Percentiles rank a stretch among this genome's conserved stretches.
Evolutionary conservation across 2,113 vertebrate genomes (phyloP).

Genomic region (Pterocles orientalis): DNA sequence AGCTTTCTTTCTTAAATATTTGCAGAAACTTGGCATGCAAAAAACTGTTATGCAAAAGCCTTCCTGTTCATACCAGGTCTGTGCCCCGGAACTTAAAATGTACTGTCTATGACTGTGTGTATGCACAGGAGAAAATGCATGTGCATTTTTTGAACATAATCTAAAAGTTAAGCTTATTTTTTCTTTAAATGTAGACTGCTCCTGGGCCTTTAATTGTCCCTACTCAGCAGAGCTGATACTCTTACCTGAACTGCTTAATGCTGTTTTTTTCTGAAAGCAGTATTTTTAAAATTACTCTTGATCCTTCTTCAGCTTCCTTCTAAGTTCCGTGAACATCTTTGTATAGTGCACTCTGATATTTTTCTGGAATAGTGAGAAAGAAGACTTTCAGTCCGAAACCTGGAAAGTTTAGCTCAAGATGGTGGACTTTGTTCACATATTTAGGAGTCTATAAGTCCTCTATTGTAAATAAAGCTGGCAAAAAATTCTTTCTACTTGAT

Average conservation of each 20-base stretch:
- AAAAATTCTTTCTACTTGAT: background rate
- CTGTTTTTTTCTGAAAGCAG: background rate
- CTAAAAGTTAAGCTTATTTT: background rate
- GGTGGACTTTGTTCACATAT: background rate
- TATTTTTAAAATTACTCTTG: background rate
- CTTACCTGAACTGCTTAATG: background rate
- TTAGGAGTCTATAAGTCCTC: background rate
- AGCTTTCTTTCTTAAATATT: background rate
- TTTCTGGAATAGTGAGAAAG: background rate
- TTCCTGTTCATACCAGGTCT: background rate
- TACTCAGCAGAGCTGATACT: background rate
- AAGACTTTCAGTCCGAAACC: background rate
- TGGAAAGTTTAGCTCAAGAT: background rate
- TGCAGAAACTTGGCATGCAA: background rate
- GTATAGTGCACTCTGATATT: background rate
- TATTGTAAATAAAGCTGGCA: background rate
- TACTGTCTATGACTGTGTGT: rapidly evolving
- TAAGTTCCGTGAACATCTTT: background rate
- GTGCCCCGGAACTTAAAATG: background rate
- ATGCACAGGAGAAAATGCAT: background rate
- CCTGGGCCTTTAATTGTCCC: background rate
- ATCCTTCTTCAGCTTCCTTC: background rate
- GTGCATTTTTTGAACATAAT: background rate
- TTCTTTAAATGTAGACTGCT: background rate
- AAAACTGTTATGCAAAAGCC: background rate